These are phyloP conservation scores for Linyphia triangularis DNA, from an alignment of 2,888 invertebrate genomes.

Conservation along the genomic window DNA sequence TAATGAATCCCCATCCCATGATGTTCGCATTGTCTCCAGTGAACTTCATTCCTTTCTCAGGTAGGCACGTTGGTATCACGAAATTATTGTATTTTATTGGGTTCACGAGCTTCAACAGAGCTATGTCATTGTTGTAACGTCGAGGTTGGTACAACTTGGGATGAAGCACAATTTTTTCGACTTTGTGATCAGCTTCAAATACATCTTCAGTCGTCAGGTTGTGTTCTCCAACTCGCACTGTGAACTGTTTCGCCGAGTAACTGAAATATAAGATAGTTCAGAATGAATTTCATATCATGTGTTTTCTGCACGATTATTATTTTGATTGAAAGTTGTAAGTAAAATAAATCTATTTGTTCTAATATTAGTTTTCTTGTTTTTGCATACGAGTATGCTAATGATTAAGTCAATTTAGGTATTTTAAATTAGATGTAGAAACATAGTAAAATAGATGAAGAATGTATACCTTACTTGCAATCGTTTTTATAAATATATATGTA, in stretches of 20 bases:
- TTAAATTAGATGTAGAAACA: no score
- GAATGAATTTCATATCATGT: no score
- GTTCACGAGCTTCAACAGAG: slow-evolving; percentile 85
- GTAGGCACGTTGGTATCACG: slow-evolving; percentile 89
- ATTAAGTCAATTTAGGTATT: no score
- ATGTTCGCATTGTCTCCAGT: slow-evolving; percentile 85
- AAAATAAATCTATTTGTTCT: no score
- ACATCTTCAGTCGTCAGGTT: slow-evolving; percentile 83
- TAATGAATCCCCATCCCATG: slow-evolving; percentile 92
- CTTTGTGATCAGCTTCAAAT: slow-evolving; percentile 80
- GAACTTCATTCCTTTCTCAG: slow-evolving; percentile 80
- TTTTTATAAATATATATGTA: no score
- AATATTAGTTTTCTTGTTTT: no score
- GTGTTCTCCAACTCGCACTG: slow-evolving; percentile 84
- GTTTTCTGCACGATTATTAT: no score
- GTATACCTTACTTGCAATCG: no score
- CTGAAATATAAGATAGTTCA: slow-evolving; percentile 32
- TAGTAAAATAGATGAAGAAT: no score
- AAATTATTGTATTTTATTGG: slow-evolving; percentile 86
- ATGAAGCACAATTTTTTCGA: slow-evolving; percentile 85
- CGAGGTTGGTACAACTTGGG: slow-evolving; percentile 78
- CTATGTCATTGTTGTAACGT: slow-evolving; percentile 83
- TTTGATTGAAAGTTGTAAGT: no score
- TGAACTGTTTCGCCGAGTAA: slow-evolving; percentile 60
- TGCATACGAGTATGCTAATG: no score